Conservation (phyloP, 2,113 vertebrate genomes). For the Halcyon malimbica region DNA sequence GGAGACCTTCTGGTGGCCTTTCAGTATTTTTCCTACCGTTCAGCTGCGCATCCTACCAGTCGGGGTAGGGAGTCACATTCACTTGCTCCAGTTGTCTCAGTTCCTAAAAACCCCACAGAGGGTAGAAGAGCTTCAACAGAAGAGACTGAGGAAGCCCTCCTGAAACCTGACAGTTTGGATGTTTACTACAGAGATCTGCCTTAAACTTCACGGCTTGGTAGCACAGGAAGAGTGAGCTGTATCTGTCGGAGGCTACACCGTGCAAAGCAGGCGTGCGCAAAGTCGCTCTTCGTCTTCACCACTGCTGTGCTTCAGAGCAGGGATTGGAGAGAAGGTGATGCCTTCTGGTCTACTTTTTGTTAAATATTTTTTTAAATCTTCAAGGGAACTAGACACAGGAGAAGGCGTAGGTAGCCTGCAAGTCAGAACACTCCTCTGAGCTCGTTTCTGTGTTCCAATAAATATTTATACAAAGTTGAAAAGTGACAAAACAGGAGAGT, state of each 20-base stretch:
- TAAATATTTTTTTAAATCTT: background rate
- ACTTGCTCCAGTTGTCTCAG: background rate
- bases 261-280: background rate
- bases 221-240: background rate
- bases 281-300: background rate
- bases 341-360: background rate
- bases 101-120: background rate
- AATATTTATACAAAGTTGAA: conserved; percentile 27
- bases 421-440: background rate
- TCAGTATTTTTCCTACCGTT: background rate
- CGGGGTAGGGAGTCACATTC: background rate
- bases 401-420: background rate
- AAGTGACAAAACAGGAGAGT: conserved; percentile 10
- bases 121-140: background rate
- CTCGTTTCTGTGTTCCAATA: background rate
- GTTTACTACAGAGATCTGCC: background rate
- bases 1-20: too few relatives aligned
- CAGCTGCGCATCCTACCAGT: background rate
- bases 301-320: background rate
- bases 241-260: rapidly evolving
- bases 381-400: background rate
- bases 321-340: background rate
- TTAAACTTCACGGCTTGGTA: background rate
- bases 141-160: background rate
- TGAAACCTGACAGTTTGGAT: background rate